phyloP scores from a whole-genome alignment of 2,888 invertebrate species.

The Eilema caniola region DNA sequence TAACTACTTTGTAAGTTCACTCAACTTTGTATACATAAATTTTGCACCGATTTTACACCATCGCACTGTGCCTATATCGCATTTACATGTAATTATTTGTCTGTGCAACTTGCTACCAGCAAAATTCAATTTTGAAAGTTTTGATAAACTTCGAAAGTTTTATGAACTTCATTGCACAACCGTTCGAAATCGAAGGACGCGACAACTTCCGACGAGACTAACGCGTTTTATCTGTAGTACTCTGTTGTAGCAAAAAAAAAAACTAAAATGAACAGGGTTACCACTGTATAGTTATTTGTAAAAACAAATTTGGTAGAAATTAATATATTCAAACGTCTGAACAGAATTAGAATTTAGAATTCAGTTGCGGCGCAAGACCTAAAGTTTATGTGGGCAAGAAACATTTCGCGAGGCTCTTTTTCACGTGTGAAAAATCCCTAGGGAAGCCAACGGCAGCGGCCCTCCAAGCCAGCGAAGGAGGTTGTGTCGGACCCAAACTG shows the following conservation, averaged over 20 bases:
- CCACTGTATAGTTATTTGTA: background rate
- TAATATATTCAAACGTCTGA: no score
- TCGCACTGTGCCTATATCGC: conserved; percentile 8
- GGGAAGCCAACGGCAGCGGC: no score
- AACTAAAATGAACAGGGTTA: conserved; percentile 34
- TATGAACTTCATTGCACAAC: conserved; percentile 73
- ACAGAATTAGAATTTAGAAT: no score
- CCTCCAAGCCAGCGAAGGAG: no score
- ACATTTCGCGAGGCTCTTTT: no score
- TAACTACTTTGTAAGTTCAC: conserved; percentile 74
- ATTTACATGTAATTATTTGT: background rate
- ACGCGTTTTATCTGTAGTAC: conserved; percentile 33
- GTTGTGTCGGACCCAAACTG: no score
- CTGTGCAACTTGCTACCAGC: background rate
- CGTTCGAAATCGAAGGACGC: conserved; percentile 72
- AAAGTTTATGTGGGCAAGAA: no score
- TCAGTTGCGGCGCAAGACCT: no score
- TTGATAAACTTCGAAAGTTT: conserved; percentile 72
- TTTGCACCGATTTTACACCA: conserved; percentile 38
- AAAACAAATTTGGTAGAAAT: background rate
- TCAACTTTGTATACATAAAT: conserved; percentile 73
- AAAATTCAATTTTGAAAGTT: conserved; percentile 52
- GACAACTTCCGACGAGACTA: conserved; percentile 44
- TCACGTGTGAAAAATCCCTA: no score
- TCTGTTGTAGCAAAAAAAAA: conserved; percentile 11